Conservation (phyloP, 2,113 vertebrate species). For the Albula goreensis region DNA sequence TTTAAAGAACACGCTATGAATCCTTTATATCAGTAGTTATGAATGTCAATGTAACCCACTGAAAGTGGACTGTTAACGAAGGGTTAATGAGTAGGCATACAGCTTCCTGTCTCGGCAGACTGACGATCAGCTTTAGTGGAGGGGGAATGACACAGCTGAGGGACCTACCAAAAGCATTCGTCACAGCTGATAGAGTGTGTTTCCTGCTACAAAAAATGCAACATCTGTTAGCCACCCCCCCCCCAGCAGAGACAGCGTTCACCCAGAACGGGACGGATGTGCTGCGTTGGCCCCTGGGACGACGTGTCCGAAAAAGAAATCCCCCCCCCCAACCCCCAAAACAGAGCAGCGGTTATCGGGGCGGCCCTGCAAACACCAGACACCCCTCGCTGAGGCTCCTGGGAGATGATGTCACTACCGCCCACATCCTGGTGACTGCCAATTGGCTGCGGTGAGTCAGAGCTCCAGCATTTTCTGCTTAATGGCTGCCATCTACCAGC, state of each 20-base stretch:
- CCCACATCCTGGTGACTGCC: slow-evolving; percentile 35
- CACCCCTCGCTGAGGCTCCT: background rate
- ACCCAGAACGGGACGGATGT: background rate
- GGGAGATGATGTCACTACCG: slow-evolving; percentile 26
- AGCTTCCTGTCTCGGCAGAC: too few relatives aligned
- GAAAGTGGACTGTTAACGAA: too few relatives aligned
- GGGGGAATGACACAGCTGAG: too few relatives aligned
- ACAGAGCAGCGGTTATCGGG: background rate
- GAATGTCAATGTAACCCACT: too few relatives aligned
- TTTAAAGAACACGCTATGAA: too few relatives aligned
- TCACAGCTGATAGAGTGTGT: background rate
- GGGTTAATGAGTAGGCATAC: too few relatives aligned
- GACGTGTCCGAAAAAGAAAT: background rate
- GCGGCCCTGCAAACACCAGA: background rate
- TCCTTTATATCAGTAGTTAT: too few relatives aligned
- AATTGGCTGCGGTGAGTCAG: slow-evolving; percentile 31
- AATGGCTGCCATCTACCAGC: background rate
- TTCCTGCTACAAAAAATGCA: background rate
- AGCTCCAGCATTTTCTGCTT: slow-evolving; percentile 14
- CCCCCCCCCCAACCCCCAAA: background rate
- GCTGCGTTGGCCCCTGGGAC: background rate
- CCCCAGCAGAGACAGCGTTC: background rate
- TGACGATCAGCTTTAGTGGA: too few relatives aligned
- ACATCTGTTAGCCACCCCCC: background rate
- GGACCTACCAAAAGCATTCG: too few relatives aligned